Percentiles rank a stretch among this genome's conserved stretches.
These are phyloP conservation scores for Alces alces DNA, from an alignment of 2,113 vertebrate species.

Conservation along the genomic window DNA sequence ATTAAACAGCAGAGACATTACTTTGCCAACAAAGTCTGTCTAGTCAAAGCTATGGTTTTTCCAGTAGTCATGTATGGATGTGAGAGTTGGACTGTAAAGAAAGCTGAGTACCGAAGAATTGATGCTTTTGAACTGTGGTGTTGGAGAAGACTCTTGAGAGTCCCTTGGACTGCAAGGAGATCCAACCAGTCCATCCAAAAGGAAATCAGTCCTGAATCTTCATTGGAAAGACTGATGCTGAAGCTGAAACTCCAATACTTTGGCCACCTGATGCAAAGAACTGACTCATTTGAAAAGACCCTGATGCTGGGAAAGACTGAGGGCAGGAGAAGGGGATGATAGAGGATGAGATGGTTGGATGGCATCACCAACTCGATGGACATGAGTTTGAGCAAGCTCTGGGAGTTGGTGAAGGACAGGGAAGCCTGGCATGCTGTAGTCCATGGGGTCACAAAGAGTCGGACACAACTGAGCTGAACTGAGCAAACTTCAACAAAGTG, in stretches of 20 bases:
- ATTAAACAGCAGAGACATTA: neutral
- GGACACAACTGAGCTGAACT: neutral
- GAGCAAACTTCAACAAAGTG: neutral
- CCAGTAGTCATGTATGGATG: neutral
- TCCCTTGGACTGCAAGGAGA: neutral
- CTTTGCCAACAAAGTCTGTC: neutral
- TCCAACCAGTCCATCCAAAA: no score
- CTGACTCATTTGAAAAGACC: neutral
- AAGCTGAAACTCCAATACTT: neutral
- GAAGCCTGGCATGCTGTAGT: neutral
- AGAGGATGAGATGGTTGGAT: neutral
- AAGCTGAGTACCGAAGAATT: neutral
- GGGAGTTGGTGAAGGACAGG: neutral
- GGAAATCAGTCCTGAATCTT: no score
- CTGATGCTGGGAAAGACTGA: neutral
- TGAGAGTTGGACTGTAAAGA: neutral
- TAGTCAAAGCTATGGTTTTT: neutral
- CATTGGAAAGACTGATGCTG: no score
- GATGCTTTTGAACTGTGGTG: neutral
- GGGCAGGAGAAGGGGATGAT: neutral
- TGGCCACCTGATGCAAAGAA: neutral
- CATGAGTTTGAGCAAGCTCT: neutral
- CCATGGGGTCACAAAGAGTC: neutral
- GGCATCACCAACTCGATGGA: neutral
- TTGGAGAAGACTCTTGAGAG: neutral